Evolutionary conservation across 2,888 invertebrate species (phyloP).

Genomic region (Cephonodes hylas): DNA sequence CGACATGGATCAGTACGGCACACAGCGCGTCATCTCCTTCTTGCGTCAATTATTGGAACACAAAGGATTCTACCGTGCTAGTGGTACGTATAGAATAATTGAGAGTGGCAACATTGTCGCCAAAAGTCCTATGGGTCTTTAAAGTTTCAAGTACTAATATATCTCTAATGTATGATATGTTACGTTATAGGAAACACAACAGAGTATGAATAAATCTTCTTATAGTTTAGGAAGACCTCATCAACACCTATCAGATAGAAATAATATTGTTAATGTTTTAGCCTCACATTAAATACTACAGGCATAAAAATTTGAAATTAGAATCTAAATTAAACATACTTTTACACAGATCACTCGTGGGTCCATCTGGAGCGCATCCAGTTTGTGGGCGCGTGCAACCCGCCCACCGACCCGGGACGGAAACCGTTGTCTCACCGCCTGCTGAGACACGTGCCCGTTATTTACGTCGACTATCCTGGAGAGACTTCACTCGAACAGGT

Average conservation of each 20-base stretch:
- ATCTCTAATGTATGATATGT: too few relatives aligned
- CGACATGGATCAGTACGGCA: slow-evolving; percentile 98
- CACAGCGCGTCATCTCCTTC: slow-evolving; percentile 99
- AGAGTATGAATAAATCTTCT: not conserved
- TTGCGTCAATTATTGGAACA: slow-evolving; percentile 98
- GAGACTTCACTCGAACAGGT: slow-evolving; percentile 97
- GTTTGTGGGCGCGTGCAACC: slow-evolving; percentile 99
- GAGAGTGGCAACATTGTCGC: too few relatives aligned
- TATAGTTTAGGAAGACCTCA: not conserved
- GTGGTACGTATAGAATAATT: slow-evolving; percentile 67
- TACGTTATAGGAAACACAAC: too few relatives aligned
- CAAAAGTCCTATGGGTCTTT: too few relatives aligned
- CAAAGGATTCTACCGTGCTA: slow-evolving; percentile 93
- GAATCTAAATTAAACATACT: too few relatives aligned
- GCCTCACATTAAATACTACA: too few relatives aligned
- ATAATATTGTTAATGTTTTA: too few relatives aligned
- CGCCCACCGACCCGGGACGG: slow-evolving; percentile 99
- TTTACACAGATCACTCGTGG: slow-evolving; percentile 92
- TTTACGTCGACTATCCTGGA: slow-evolving; percentile 99
- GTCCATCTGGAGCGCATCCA: slow-evolving; percentile 98
- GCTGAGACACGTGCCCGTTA: slow-evolving; percentile 97
- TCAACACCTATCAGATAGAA: too few relatives aligned
- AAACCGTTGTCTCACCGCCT: slow-evolving; percentile 95
- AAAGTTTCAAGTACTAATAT: too few relatives aligned
- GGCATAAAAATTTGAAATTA: too few relatives aligned